Percentiles rank a stretch among this genome's conserved stretches.
Conservation (phyloP, 2,888 invertebrate genomes). For the Amiota minor region DNA sequence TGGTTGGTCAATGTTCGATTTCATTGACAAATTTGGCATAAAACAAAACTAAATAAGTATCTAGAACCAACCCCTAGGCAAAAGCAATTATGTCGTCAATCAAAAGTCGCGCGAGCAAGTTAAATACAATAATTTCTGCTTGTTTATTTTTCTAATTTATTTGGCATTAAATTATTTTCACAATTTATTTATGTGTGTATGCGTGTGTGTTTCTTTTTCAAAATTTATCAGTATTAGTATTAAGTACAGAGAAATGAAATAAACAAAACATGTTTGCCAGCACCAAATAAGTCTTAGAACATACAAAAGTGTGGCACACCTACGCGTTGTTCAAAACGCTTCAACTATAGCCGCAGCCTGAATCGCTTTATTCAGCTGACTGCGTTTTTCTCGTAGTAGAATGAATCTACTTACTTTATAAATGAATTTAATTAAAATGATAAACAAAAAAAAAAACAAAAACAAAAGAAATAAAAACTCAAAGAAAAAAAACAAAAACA, state of each 20-base stretch:
- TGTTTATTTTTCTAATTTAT: conserved; percentile 3
- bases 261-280: not conserved
- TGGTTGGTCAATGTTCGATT: not conserved
- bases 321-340: not conserved
- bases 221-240: too few species aligned
- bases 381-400: conserved; percentile 31
- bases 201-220: too few species aligned
- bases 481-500: conserved; percentile 50
- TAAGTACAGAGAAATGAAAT: too few species aligned
- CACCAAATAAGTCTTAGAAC: conserved; percentile 54
- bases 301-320: conserved; percentile 48
- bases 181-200: not conserved
- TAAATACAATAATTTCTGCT: not conserved
- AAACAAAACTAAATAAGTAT: not conserved
- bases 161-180: not conserved
- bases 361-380: not conserved
- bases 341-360: not conserved
- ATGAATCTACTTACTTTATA: too few species aligned
- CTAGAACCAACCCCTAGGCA: not conserved
- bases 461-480: too few species aligned
- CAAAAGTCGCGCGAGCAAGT: not conserved
- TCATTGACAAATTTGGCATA: not conserved
- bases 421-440: conserved; percentile 37
- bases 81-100: conserved; percentile 25
- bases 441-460: conserved; percentile 49